Conservation (phyloP, 1,140 invertebrate genomes). For the Drosophila melanogaster region Release_6_plus_ISO1_MT NT_037436.4:23961001-23961500, state of each 20-base stretch:
- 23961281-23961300: conserved; percentile 1
- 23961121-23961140: conserved; percentile 9
- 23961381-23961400: conserved; percentile 2
- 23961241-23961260: conserved; percentile 9
- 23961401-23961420: no score
- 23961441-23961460: no score
- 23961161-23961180: conserved; percentile 3
- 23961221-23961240: conserved; percentile 5
- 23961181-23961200: neutral
- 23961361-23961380: conserved; percentile 4
- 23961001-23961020: conserved; percentile 1
- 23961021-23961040: conserved; percentile 6
- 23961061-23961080: neutral
- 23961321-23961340: neutral
- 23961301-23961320: conserved; percentile 9
- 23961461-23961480: no score
- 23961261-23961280: conserved; percentile 13
- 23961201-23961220: conserved; percentile 2
- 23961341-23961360: neutral
- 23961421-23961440: no score
- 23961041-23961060: conserved; percentile 4
- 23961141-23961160: conserved; percentile 12
- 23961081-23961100: conserved; percentile 2
- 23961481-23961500: no score
- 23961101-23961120: conserved; percentile 1